Percentiles rank a stretch among this genome's conserved stretches.
phyloP scores from a whole-genome alignment of 2,797 vertebrate species.

The Schizothorax lantsangensis region DNA sequence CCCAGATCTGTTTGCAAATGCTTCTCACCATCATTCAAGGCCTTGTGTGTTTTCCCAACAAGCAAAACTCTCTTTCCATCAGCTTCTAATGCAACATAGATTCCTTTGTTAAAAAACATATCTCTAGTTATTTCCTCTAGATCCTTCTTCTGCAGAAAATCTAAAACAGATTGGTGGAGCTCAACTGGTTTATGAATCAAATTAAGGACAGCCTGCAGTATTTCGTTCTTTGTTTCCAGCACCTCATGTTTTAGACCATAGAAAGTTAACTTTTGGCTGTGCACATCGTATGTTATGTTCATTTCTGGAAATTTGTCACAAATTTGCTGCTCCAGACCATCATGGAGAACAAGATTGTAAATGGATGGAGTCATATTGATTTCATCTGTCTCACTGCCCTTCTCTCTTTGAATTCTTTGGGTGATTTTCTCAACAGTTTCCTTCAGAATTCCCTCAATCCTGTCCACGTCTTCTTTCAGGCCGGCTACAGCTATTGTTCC shows the following conservation, averaged over 20 bases:
- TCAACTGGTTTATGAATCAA: conserved; percentile 68
- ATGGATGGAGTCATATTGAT: conserved; percentile 66
- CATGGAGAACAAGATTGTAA: conserved; percentile 74
- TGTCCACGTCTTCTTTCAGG: conserved; percentile 68
- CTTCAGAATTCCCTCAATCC: conserved; percentile 64
- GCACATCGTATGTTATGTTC: conserved; percentile 69
- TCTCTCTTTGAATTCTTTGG: conserved; percentile 72
- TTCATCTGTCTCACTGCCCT: conserved; percentile 66
- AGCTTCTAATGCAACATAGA: conserved; percentile 77
- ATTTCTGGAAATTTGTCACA: conserved; percentile 71
- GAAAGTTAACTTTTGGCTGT: conserved; percentile 67
- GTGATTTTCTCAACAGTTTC: conserved; percentile 62
- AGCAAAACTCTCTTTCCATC: conserved; percentile 67
- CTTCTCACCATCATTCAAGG: conserved; percentile 75
- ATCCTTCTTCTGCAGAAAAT: conserved; percentile 74
- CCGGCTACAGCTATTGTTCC: conserved; percentile 77
- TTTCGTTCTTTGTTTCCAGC: conserved; percentile 71
- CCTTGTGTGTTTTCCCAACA: conserved; percentile 67
- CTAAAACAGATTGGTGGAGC: conserved; percentile 68
- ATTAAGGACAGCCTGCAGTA: conserved; percentile 68
- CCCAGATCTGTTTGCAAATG: conserved; percentile 71
- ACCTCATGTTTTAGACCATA: conserved; percentile 80
- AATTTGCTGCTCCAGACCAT: conserved; percentile 70
- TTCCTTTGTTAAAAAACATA: conserved; percentile 76
- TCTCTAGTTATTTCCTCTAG: conserved; percentile 69